A percentile compares a stretch with the other conserved stretches of the same genome.
phyloP scores from a whole-genome alignment of 2,888 invertebrate species.

The Hydroisotoma schaefferi region DNA sequence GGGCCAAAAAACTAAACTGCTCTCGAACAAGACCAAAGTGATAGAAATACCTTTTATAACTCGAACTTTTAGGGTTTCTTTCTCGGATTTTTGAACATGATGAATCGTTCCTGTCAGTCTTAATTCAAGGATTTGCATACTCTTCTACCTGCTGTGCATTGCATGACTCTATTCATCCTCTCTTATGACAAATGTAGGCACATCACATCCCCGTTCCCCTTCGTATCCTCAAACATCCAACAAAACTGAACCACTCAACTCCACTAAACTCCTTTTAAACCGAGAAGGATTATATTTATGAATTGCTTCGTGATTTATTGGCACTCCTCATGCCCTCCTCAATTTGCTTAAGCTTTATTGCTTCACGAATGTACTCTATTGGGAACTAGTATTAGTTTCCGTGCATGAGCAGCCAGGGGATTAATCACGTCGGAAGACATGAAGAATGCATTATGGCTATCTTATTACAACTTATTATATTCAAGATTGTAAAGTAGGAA shows the following conservation, averaged over 20 bases:
- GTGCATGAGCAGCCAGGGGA: too few relatives aligned
- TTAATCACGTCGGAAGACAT: too few relatives aligned
- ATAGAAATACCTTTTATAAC: background rate
- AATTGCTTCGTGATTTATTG: constrained; percentile 40
- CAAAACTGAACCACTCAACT: constrained; percentile 5
- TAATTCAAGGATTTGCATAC: constrained; percentile 46
- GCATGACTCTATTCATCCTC: background rate
- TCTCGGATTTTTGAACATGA: constrained; percentile 28
- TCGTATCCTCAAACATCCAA: background rate
- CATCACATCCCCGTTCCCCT: constrained; percentile 20
- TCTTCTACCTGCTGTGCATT: constrained; percentile 22
- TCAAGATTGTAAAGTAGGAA: too few relatives aligned
- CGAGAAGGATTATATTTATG: constrained; percentile 32
- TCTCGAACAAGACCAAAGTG: background rate
- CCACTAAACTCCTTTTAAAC: constrained; percentile 28
- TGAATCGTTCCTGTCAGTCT: constrained; percentile 44
- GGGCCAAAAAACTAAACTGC: too few relatives aligned
- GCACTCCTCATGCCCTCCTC: constrained; percentile 16
- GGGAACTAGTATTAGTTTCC: too few relatives aligned
- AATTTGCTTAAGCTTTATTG: constrained; percentile 16
- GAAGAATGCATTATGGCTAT: background rate
- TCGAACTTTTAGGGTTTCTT: background rate
- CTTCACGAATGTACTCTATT: too few relatives aligned
- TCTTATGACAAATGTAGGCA: constrained; percentile 30
- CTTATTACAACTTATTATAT: too few relatives aligned